phyloP scores from a whole-genome alignment of 2,888 invertebrate genomes.

The Cyrtodaria siliqua region DNA sequence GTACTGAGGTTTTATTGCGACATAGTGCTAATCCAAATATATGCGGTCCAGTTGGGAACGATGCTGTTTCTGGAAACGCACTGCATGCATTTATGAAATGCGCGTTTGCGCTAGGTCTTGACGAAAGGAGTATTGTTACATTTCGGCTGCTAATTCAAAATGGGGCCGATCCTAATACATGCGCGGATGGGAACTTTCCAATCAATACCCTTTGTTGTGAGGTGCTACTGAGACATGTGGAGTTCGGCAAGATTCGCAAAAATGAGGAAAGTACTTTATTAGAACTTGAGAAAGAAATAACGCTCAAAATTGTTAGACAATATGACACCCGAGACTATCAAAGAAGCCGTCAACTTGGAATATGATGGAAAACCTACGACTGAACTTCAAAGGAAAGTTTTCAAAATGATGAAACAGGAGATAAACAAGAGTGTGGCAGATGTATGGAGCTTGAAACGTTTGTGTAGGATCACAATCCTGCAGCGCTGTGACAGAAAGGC shows the following conservation, averaged over 20 bases:
- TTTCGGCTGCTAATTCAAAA: constrained; percentile 71
- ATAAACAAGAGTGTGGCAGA: constrained; percentile 36
- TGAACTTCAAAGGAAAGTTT: constrained; percentile 41
- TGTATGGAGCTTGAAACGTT: constrained; percentile 63
- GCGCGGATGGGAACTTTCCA: constrained; percentile 61
- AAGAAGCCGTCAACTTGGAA: constrained; percentile 37
- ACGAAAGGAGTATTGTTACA: constrained; percentile 57
- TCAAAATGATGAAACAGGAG: constrained; percentile 51
- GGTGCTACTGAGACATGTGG: constrained; percentile 34
- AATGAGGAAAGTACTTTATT: constrained; percentile 21
- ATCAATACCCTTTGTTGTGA: constrained; percentile 60
- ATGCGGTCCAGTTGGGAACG: constrained; percentile 63
- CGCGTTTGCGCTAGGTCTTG: constrained; percentile 57
- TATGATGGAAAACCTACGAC: constrained; percentile 46
- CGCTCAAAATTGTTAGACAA: constrained; percentile 49
- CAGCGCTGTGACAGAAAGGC: constrained; percentile 63
- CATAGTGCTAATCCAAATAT: constrained; percentile 73
- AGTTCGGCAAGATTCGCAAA: constrained; percentile 36
- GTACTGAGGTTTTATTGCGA: constrained; percentile 72
- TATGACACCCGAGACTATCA: constrained; percentile 58
- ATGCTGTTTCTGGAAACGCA: constrained; percentile 64
- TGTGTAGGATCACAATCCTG: constrained; percentile 64
- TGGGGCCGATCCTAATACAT: constrained; percentile 74
- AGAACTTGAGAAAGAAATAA: constrained; percentile 49
- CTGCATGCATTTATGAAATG: constrained; percentile 72